Evolutionary conservation across 1,140 invertebrate genomes (phyloP), one percentile per base, ranked within the genome.

Genomic region (Drosophila yakuba): DNA sequence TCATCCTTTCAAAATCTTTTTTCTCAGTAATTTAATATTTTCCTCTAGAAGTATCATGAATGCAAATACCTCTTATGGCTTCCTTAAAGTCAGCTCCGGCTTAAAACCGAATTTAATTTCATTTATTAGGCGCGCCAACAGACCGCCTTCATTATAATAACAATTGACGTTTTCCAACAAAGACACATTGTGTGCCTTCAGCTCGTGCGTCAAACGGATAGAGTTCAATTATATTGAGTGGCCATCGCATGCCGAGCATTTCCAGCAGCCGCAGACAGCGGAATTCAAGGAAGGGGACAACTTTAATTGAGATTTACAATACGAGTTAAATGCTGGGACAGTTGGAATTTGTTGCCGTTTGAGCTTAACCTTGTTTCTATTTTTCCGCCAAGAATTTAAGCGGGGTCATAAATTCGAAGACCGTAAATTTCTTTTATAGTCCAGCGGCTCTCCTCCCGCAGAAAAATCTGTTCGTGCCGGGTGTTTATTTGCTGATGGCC

Each of bases 251-350:
- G 54, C 77, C 81, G 56, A 44, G 47, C 74, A 63, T 72, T 74
- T 59, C 57, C 15, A 38, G 61, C 56, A 66, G 62, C 62, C 44
- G 58, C 61, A 62, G 56, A 57, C 76, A 64, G 60, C 58, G 15
- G 28, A 20, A 38, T 20, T 32, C 12, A 38, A 15, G 23, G 50
- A 7, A 14, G 51, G 66, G 66, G 51, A 68, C 52, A 82, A 69
- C 73, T 86, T 79, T 86, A 86, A 86, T 86, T 79, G 75, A 88
- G 83, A 88, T 88, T 88, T 79, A 86, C 82, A 82, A 57, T 73
- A 72, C 66, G 81, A 80, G 71, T 76, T 83, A 69, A 88, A 88
- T 83, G 56, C 74, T 78, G 79, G 47, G 61, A 75, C 48, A 58
- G 54, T 69, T 41, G 45, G 68, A 79, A 79, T 82, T 82, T 88